phyloP scores from a whole-genome alignment of 2,797 vertebrate genomes.

The Megaceryle alcyon region DNA sequence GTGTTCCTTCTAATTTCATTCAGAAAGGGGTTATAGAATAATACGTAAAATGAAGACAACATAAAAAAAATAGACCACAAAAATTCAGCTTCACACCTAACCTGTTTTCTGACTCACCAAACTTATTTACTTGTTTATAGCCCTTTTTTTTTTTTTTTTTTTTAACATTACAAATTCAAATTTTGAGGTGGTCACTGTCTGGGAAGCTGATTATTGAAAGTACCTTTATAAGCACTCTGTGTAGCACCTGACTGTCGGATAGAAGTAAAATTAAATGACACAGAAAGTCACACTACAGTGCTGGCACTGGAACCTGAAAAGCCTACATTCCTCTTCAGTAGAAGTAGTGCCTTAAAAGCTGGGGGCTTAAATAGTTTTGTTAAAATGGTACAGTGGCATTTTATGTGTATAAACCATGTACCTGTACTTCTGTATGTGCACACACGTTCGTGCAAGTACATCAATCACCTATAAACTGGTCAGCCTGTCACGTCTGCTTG shows the following conservation, averaged over 20 bases:
- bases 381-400: background rate
- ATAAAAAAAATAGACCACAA: background rate
- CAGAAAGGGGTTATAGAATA: background rate
- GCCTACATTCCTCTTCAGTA: background rate
- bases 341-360: background rate
- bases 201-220: background rate
- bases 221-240: background rate
- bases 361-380: background rate
- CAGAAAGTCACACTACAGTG: fast-evolving
- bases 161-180: background rate
- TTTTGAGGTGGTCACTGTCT: background rate
- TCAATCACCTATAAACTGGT: fast-evolving
- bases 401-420: background rate
- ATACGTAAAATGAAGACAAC: background rate
- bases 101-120: background rate
- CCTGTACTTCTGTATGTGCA: background rate
- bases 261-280: background rate
- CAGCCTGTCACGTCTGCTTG: background rate
- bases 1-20: background rate
- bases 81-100: background rate
- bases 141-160: background rate
- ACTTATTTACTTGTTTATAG: background rate
- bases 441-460: background rate
- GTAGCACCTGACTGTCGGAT: background rate
- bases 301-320: background rate